These are phyloP conservation scores for Rallus limicola DNA, from an alignment of 2,113 vertebrate genomes.

Conservation along the genomic window DNA sequence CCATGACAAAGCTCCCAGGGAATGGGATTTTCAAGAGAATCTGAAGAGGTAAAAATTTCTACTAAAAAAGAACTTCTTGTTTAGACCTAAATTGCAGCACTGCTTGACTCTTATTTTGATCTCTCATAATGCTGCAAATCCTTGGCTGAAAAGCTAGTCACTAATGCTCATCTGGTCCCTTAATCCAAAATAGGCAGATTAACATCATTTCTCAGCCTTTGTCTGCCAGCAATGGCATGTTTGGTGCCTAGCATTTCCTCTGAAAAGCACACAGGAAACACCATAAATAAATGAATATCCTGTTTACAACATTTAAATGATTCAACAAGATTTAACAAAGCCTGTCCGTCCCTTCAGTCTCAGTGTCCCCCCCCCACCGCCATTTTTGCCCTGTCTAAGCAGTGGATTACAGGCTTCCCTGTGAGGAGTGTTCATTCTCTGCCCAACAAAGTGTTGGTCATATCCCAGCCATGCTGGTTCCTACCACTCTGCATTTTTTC, in stretches of 20 bases:
- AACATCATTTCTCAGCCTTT: neutral
- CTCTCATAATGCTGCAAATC: slow-evolving; percentile 15
- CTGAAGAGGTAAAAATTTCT: neutral
- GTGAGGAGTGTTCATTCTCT: accelerated
- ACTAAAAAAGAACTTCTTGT: neutral
- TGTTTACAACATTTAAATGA: neutral
- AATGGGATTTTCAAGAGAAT: neutral
- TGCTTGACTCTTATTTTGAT: slow-evolving; percentile 1
- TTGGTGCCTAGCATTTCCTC: neutral
- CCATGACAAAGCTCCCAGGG: neutral
- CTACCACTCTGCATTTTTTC: neutral
- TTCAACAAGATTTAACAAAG: neutral
- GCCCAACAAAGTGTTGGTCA: neutral
- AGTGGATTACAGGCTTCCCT: neutral
- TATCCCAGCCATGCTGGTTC: neutral
- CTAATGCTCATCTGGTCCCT: neutral
- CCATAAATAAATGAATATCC: slow-evolving; percentile 5
- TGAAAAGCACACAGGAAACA: neutral
- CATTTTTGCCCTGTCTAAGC: neutral
- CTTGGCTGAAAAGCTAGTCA: neutral
- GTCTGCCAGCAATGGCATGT: neutral
- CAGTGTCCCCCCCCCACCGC: neutral
- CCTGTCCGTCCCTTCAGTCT: neutral
- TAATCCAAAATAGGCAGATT: slow-evolving; percentile 44
- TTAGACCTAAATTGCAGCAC: neutral